Conservation (phyloP, 1,140 invertebrate species). For the Zaprionus davidi region DNA sequence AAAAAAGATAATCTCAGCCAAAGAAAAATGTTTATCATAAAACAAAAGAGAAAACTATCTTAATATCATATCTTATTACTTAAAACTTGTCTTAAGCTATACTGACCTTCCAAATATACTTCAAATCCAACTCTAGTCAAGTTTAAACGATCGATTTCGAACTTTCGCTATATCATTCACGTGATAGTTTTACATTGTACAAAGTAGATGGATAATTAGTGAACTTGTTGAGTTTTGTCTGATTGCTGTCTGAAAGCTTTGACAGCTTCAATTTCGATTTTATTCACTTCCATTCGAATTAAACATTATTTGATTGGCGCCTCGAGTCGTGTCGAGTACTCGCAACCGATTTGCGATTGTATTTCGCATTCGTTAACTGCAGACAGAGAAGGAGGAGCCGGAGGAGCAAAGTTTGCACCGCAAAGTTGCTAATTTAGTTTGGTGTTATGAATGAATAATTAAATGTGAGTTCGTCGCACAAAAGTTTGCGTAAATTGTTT, state of each 20-base stretch:
- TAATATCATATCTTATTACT: no score
- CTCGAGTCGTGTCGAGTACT: background rate
- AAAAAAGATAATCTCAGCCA: no score
- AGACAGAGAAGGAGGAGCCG: background rate
- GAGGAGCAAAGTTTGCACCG: slow-evolving; percentile 11
- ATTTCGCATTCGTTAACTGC: slow-evolving; percentile 25
- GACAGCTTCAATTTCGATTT: slow-evolving; percentile 2
- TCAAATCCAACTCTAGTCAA: no score
- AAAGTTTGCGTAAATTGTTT: slow-evolving; percentile 45
- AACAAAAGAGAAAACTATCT: no score
- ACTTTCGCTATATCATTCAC: background rate
- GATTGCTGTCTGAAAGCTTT: background rate
- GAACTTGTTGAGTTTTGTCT: background rate
- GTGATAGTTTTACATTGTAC: background rate
- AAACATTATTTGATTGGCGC: slow-evolving; percentile 13
- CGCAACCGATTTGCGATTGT: background rate
- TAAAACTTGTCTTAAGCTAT: no score
- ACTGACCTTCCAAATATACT: no score
- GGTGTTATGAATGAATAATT: slow-evolving; percentile 51
- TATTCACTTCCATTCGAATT: background rate
- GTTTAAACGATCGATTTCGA: no score
- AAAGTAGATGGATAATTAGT: background rate
- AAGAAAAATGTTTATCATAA: no score
- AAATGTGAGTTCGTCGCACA: slow-evolving; percentile 27
- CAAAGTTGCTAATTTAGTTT: slow-evolving; percentile 49